phyloP scores from a whole-genome alignment of 1,140 invertebrate genomes.

The Drosophila repletoides region DNA sequence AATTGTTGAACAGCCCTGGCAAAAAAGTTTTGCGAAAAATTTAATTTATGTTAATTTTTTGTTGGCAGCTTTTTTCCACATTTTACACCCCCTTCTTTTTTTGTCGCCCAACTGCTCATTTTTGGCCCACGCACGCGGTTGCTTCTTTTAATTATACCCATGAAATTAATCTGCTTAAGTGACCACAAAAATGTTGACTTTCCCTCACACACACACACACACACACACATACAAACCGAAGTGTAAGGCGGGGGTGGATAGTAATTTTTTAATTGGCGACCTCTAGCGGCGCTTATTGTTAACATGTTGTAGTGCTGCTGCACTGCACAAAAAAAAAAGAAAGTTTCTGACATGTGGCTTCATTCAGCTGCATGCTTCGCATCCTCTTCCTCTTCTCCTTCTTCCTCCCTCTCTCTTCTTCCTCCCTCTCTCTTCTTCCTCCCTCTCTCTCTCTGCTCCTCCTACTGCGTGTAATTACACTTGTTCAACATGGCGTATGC shows the following conservation, averaged over 20 bases:
- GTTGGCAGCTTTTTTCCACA: constrained; percentile 11
- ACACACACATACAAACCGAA: not conserved
- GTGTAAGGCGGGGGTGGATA: not conserved
- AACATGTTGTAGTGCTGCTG: constrained; percentile 62
- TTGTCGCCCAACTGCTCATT: not conserved
- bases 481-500: constrained; percentile 73
- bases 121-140: constrained; percentile 25
- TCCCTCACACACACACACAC: constrained; percentile 13
- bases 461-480: constrained; percentile 67
- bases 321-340: constrained; percentile 19
- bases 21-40: constrained; percentile 65
- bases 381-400: not conserved
- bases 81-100: not conserved
- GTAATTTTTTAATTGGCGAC: constrained; percentile 68
- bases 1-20: constrained; percentile 39
- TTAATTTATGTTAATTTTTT: constrained; percentile 77
- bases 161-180: constrained; percentile 81
- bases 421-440: not conserved
- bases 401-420: not conserved
- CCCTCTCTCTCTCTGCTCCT: not conserved
- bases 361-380: constrained; percentile 11
- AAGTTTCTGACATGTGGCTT: constrained; percentile 58
- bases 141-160: constrained; percentile 79
- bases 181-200: constrained; percentile 80
- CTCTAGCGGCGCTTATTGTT: constrained; percentile 71